Evolutionary conservation across 2,797 vertebrate genomes (phyloP), one percentile per base, ranked within the genome.

Genomic region (Pseudotriccus pelzelni): DNA sequence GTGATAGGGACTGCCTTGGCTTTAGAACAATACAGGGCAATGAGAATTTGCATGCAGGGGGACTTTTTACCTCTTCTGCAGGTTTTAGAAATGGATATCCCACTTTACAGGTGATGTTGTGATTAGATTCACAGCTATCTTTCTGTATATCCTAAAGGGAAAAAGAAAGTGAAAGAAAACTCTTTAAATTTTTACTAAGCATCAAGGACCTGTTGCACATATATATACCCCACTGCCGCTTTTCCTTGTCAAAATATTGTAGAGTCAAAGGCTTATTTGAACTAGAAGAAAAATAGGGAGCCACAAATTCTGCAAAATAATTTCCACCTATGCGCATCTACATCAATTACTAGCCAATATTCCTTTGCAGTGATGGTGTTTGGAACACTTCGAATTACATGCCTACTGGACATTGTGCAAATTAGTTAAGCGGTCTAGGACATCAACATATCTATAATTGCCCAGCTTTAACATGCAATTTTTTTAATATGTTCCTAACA

Each of bases 61-160:
- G 11, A 79, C 16, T 64, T 46, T 97, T 97, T 97, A 99, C 99
- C 98, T 96, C 96, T 47, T 96, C 96, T 37, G 96, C 97, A 79
- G 83, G 95, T 95, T 97, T 98, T 84, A 99, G 97, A 97, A 99
- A 99, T 13, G 99, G 99, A 92, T 99, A 99, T 87, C 99, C 99
- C 55, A 99, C 98, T 74, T 98, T 98, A 91, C 99, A 99, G 46
- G 98, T 98, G 95, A 99, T 96, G 85, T 97, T 98, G 17, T 97
- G 98, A 75, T 98, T 98, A 32, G 98, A 97, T 86, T 98, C 98
- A 97, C 98, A 99, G 5, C 97, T 98, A 41, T 97, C 98, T 95
- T 98, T 99, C 32, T 98, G 98, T 82, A 99, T 99, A 39, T 97
- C 98, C 99, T 99, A 94, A 76, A 62, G 46, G 47, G 58, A 97